Base-by-base conservation (phyloP, 2,888 invertebrate species). In the Sipunculus nudus region DNA sequence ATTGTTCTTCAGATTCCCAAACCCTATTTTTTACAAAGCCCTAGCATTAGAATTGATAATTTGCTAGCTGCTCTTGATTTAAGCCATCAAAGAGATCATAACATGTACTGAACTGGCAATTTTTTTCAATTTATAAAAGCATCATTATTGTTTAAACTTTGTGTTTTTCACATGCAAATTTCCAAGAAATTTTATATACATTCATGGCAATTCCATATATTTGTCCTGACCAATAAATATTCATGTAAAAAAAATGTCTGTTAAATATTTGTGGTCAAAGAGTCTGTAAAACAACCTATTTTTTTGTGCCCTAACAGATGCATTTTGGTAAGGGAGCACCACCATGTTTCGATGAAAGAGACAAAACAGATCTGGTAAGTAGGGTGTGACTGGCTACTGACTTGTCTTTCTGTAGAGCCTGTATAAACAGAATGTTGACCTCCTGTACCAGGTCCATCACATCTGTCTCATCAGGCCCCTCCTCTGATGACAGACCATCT, bases 361-460 rank as follows among this genome's bases (percentile, higher is more conserved):
- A n/a, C 38, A 21, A 6, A 19, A 3, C 4, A 4, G 10, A 25
- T 23, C 5, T 13, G 25, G 3, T 59, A 16, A 46, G 25, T 45
- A 35, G 8, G 13, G 16, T n/a, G n/a, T n/a, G n/a, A n/a, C n/a
- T n/a, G n/a, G n/a, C n/a, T 19, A 49, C 63, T 61, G 67, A 78
- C 78, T 71, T 77, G 63, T 80, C 75, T 46, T 76, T 72, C 54
- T 80, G 79, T 31, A 80, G 65, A 26, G 78, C 75, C 31, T 68
- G 59, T 26, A 80, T 75, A 64, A 79, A 76, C 13, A 75, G 70
- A 10, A 69, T 67, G 21, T 78, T 67, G 35, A 80, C 58, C 47
- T 77, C 78, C 62, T 75, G 71, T 59, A 73, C 75, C 41, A 80
- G 62, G 5, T 35, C 53, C 49, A 55, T 56, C 1, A 78, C 60